Base-by-base conservation (phyloP, 1,140 invertebrate genomes). In the Anadara kagoshimensis region DNA sequence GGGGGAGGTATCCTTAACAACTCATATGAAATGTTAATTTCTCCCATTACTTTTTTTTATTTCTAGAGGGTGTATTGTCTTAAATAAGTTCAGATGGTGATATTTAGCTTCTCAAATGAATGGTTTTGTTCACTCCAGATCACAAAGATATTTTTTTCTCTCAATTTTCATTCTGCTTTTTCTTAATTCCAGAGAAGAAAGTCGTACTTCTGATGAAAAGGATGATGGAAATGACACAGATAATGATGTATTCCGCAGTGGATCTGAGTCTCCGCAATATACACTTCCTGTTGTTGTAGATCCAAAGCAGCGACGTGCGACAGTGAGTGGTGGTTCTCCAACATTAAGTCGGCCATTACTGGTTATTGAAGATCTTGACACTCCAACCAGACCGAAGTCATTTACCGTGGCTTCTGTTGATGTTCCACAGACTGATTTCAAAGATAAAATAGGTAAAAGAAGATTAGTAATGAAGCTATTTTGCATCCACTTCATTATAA, bases 241-340 rank as follows among this genome's bases (percentile, higher is more conserved):
- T 69, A 86, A 85, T 78, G 86, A 87, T 69, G 85, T 87, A 11
- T 87, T 86, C 73, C 75, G 84, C 20, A 86, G 84, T 70, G 84
- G 83, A 11, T 86, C 85, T 0, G 87, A 86, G 63, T 86, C 85
- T 5, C 85, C 85, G 24, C 79, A 95, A 75, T 81, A 75, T 43
- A 95, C 94, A 82, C 92, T 94, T 26, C 92, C 94, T 0, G 94
- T 95, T 85, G 94, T 94, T 26, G 91, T 93, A 47, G 92, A 93
- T 26, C 88, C 92, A 61, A 92, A 95, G 22, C 94, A 95, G 87
- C 91, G 96, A 14, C 90, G 96, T 29, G 95, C 96, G 61, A 96
- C 95, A 7, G 95, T 97, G 78, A 95, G 95, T 78, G 95, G 96
- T 10, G 94, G 93, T 57, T 94, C 93, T 74, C 94, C 94, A 18